phyloP scores from a whole-genome alignment of 1,140 invertebrate species.

The Caenorhabditis elegans region WBcel235 BX284606.5:10790501-10791000 shows the following conservation, averaged over 20 bases:
- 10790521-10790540: conserved; percentile 10
- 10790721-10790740: too few relatives aligned
- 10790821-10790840: background rate
- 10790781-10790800: too few relatives aligned
- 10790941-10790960: conserved; percentile 46
- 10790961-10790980: background rate
- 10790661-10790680: too few relatives aligned
- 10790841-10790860: background rate
- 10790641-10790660: conserved; percentile 42
- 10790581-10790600: conserved; percentile 39
- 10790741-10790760: too few relatives aligned
- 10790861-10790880: conserved; percentile 37
- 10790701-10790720: too few relatives aligned
- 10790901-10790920: conserved; percentile 35
- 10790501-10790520: conserved; percentile 16
- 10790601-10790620: conserved; percentile 27
- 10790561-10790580: conserved; percentile 1
- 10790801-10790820: too few relatives aligned
- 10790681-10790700: too few relatives aligned
- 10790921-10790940: conserved; percentile 33
- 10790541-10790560: conserved; percentile 34
- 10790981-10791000: conserved; percentile 38
- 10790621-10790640: conserved; percentile 42
- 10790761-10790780: too few relatives aligned
- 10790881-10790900: background rate